Base-by-base conservation (phyloP, 2,888 invertebrate species). In the Agriopis marginaria region DNA sequence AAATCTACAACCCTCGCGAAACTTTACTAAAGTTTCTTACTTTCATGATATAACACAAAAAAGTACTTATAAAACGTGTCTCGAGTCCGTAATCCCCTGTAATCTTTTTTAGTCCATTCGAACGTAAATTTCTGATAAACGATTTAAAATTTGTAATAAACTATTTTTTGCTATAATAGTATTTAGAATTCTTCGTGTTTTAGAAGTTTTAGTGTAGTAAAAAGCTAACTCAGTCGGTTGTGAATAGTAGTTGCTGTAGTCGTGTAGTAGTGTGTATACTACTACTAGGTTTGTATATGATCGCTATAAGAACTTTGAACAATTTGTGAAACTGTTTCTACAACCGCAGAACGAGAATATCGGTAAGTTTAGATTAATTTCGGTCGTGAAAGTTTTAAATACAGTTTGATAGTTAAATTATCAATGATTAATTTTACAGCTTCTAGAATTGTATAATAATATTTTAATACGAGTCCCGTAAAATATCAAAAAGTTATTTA, bases 181-280 rank as follows among this genome's bases (percentile, higher is more conserved):
- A 61, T 53, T 62, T 54, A 64, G 51, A 40, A 68, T 73, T 77
- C 73, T 66, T 67, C 68, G 62, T 71, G 63, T 68, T 72, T 75
- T 79, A 79, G 76, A 74, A 66, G 76, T 75, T 74, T 80, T 75
- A 79, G 76, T 63, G 71, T 77, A 75, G 77, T 72, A 63, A 45
- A 65, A 79, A 76, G 86, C 86, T 83, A 73, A 79, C 86, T 86
- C 86, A 83, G 74, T 77, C 76, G 86, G 86, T 86, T 86, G 86
- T 86, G 86, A 86, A 82, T 74, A 77, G 81, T 84, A 84, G 81
- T 73, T 74, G 77, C 75, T 47, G 81, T 74, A 60, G 56, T 64
- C 71, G 70, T 68, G 55, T 77, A 79, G 78, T 79, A 79, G 82
- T 80, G 76, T 75, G 83, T n/a, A n/a, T n/a, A n/a, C n/a, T n/a